Percentiles rank a stretch among this genome's conserved stretches.
phyloP scores from a whole-genome alignment of 2,888 invertebrate species.

The Balanococcus diminutus region DNA sequence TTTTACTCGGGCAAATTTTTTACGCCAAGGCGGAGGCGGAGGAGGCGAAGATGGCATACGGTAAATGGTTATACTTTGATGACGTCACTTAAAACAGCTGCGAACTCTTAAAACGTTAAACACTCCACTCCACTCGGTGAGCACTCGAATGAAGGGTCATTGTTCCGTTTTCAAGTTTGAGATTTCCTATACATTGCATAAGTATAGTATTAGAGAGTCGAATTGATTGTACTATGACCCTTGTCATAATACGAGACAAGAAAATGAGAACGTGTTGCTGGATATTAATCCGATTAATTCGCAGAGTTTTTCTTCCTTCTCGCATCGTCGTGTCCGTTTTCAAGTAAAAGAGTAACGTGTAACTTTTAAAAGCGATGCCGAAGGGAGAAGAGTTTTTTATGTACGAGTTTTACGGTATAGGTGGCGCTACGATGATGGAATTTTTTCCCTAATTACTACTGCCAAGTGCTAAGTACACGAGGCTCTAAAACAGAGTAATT shows the following conservation, averaged over 20 bases:
- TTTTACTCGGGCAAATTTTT: not conserved
- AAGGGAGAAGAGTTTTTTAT: not conserved
- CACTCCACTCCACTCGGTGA: not conserved
- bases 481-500: too few species aligned
- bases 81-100: conserved; percentile 36
- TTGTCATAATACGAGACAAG: conserved; percentile 33
- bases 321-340: not conserved
- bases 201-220: not conserved
- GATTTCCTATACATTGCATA: not conserved
- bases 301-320: not conserved
- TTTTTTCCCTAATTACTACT: not conserved
- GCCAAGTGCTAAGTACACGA: too few species aligned
- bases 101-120: conserved; percentile 30
- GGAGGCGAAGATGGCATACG: not conserved
- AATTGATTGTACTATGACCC: not conserved
- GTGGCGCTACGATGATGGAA: not conserved
- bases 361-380: not conserved
- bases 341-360: too few species aligned
- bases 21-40: not conserved
- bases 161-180: conserved; percentile 23
- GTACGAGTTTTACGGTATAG: not conserved
- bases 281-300: not conserved
- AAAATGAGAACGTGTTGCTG: conserved; percentile 28
- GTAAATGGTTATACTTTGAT: conserved; percentile 13
- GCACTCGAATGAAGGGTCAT: conserved; percentile 25